A percentile compares a stretch with the other conserved stretches of the same genome.
Evolutionary conservation across 1,140 invertebrate species (phyloP).

Genomic region (Pogonognathellus flavescens): DNA sequence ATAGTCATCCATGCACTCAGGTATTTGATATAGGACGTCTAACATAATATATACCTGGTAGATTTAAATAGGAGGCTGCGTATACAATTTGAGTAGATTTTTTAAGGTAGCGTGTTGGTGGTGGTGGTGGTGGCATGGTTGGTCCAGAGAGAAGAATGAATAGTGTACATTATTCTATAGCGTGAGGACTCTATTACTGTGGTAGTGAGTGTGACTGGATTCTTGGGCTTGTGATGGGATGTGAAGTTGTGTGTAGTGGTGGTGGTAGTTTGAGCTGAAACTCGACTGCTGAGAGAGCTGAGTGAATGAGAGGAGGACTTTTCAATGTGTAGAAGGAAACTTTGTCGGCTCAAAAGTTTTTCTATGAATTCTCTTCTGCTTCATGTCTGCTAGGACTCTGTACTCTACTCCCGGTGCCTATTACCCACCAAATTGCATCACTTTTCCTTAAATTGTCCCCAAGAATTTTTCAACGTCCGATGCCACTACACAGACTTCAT

Average conservation of each 20-base stretch:
- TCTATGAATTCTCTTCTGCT: conserved; percentile 9
- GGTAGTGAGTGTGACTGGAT: not conserved
- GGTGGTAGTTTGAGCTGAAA: not conserved
- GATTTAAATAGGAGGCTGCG: too few species aligned
- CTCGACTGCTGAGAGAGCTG: not conserved
- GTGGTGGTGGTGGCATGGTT: too few species aligned
- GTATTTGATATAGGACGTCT: too few species aligned
- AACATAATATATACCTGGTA: too few species aligned
- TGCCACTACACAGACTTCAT: not conserved
- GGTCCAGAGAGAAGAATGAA: too few species aligned
- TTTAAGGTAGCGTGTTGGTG: too few species aligned
- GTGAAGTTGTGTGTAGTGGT: not conserved
- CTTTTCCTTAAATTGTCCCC: conserved; percentile 9
- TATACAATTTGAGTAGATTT: too few species aligned
- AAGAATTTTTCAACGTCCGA: conserved; percentile 10
- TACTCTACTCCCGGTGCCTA: not conserved
- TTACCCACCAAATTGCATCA: conserved; percentile 9
- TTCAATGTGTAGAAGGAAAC: not conserved
- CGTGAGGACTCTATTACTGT: too few species aligned
- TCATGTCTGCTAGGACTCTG: not conserved
- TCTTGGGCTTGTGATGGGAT: not conserved
- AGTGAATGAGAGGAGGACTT: conserved; percentile 3
- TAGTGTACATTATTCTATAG: too few species aligned
- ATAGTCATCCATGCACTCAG: too few species aligned
- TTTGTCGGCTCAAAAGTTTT: conserved; percentile 4